Conservation (phyloP, 2,888 invertebrate species). For the Bombylius discolor region DNA sequence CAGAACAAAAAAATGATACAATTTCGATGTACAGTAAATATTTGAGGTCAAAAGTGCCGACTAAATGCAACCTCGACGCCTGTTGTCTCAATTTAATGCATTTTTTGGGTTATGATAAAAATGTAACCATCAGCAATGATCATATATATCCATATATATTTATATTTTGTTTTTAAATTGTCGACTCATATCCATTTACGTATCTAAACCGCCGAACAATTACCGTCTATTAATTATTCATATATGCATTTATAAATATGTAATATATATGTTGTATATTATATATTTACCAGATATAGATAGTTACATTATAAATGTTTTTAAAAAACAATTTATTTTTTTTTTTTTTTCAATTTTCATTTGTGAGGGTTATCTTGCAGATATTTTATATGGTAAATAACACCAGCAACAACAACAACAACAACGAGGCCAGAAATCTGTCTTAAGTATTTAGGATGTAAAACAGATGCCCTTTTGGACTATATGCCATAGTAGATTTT, state of each 20-base stretch:
- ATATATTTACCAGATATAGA: no score
- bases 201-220: constrained; percentile 10
- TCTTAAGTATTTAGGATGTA: constrained; percentile 9
- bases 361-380: constrained; percentile 7
- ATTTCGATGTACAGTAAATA: not conserved
- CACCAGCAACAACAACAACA: constrained; percentile 3
- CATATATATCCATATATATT: not conserved
- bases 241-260: constrained; percentile 4
- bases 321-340: not conserved
- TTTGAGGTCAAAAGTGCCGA: not conserved
- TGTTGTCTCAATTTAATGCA: not conserved
- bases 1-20: not conserved
- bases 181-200: constrained; percentile 3
- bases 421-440: constrained; percentile 2
- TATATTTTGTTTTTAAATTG: not conserved
- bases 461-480: constrained; percentile 17
- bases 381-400: constrained; percentile 1
- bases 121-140: not conserved
- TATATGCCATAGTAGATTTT: constrained; percentile 4
- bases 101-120: not conserved
- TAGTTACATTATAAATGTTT: no score
- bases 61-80: constrained; percentile 1
- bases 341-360: not conserved
- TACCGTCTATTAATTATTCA: constrained; percentile 13
- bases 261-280: not conserved